phyloP scores from a whole-genome alignment of 2,797 vertebrate genomes.

The Salmo trutta region DNA sequence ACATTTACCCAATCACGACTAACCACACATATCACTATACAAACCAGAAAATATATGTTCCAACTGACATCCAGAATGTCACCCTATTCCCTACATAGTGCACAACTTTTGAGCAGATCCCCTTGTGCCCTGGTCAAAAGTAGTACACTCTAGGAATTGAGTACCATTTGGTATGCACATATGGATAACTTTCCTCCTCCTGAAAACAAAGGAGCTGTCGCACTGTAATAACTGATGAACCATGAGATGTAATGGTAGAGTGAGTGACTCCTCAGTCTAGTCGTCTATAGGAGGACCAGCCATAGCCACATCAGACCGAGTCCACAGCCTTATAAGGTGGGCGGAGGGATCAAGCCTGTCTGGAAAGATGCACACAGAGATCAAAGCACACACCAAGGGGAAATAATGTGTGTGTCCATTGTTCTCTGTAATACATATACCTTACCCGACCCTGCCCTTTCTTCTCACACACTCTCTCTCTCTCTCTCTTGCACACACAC shows the following conservation, averaged over 20 bases:
- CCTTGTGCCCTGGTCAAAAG: no score
- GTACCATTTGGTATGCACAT: no score
- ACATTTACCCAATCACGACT: no score
- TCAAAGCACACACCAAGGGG: conserved; percentile 1
- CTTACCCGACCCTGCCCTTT: not conserved
- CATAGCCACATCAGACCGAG: not conserved
- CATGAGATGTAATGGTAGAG: no score
- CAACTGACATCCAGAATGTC: no score
- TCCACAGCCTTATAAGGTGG: not conserved
- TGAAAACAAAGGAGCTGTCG: conserved; percentile 3
- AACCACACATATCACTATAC: no score
- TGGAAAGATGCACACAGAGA: not conserved
- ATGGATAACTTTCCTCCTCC: not conserved
- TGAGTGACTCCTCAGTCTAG: no score
- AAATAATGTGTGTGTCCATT: not conserved
- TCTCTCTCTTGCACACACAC: not conserved
- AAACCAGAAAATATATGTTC: no score
- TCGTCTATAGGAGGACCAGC: not conserved
- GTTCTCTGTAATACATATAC: not conserved
- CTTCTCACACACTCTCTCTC: not conserved
- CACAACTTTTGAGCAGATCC: no score
- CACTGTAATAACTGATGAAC: no score
- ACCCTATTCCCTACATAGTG: no score
- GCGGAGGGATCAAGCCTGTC: not conserved
- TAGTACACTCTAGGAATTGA: no score